Evolutionary conservation across 2,888 invertebrate species (phyloP).

Genomic region (Seira musarum): DNA sequence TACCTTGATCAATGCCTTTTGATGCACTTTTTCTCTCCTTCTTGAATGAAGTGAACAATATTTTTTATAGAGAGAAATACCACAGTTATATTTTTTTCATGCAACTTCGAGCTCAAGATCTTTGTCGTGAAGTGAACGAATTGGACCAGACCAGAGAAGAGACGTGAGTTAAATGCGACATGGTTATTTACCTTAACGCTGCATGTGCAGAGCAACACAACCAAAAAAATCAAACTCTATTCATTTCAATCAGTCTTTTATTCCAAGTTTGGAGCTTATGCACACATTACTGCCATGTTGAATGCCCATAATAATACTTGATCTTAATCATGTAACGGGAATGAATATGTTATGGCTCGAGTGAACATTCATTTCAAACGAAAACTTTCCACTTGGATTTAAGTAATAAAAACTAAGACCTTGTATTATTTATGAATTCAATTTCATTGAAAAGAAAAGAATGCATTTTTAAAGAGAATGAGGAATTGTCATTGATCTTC

Average conservation of each 20-base stretch:
- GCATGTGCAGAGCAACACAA: not conserved
- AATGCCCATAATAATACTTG: conserved; percentile 28
- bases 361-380: not conserved
- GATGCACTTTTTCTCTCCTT: conserved; percentile 24
- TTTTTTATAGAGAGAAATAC: conserved; percentile 25
- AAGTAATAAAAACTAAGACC: no score
- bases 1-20: conserved; percentile 28
- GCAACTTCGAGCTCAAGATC: conserved; percentile 32
- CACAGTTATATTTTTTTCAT: conserved; percentile 36
- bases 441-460: no score
- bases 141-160: no score
- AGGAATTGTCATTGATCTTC: no score
- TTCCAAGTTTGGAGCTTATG: not conserved
- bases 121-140: no score
- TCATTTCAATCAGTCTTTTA: not conserved
- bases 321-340: conserved; percentile 53
- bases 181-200: conserved; percentile 46
- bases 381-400: no score
- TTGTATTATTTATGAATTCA: no score
- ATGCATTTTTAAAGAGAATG: no score
- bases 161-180: conserved; percentile 52
- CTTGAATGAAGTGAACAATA: conserved; percentile 17
- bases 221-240: not conserved
- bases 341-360: not conserved
- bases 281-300: conserved; percentile 19